Evolutionary conservation across 2,797 vertebrate species (phyloP).

Genomic region (Poeciliopsis gracilis): DNA sequence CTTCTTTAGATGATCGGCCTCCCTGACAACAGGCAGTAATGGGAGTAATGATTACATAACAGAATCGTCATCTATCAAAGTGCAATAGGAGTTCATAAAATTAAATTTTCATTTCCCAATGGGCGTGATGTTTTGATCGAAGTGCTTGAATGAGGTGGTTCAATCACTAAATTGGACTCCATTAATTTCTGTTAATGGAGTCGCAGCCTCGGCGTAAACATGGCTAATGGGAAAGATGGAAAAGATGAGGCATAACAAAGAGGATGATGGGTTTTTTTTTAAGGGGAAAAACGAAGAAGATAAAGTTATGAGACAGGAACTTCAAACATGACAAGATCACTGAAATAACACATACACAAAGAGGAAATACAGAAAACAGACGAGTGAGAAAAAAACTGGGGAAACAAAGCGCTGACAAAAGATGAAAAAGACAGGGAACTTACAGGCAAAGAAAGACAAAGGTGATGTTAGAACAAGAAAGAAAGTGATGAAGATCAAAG

Average conservation of each 20-base stretch:
- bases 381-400: background rate
- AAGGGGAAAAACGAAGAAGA: background rate
- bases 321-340: slow-evolving; percentile 10
- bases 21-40: slow-evolving; percentile 24
- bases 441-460: slow-evolving; percentile 5
- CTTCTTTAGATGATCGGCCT: background rate
- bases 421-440: slow-evolving; percentile 4
- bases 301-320: slow-evolving; percentile 11
- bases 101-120: slow-evolving; percentile 23
- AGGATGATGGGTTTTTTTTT: background rate
- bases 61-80: slow-evolving; percentile 19
- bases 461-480: background rate
- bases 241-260: background rate
- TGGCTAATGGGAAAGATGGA: background rate
- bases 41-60: slow-evolving; percentile 7
- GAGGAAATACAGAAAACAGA: slow-evolving; percentile 1
- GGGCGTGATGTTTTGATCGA: slow-evolving; percentile 25
- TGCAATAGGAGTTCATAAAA: slow-evolving; percentile 22
- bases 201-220: slow-evolving; percentile 24
- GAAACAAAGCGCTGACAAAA: background rate
- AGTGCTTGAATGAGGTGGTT: slow-evolving; percentile 25
- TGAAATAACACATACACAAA: slow-evolving; percentile 7
- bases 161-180: slow-evolving; percentile 23
- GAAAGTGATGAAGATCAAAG: slow-evolving; percentile 8
- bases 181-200: slow-evolving; percentile 29